Percentiles rank a stretch among this genome's conserved stretches.
These are phyloP conservation scores for Halichoerus grypus DNA, from an alignment of 2,113 vertebrate genomes.

Conservation along the genomic window DNA sequence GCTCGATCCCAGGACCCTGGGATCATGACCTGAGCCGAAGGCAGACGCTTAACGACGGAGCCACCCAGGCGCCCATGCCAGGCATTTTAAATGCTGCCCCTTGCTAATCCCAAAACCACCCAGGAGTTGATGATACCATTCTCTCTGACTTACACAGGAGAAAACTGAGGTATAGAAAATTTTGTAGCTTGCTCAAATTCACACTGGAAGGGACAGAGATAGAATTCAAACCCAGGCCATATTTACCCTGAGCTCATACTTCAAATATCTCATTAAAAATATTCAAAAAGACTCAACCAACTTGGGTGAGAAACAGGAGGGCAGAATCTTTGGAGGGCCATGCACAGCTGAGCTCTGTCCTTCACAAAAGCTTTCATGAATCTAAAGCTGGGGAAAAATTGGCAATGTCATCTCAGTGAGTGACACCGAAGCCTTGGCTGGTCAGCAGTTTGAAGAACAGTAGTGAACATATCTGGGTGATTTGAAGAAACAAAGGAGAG, in stretches of 20 bases:
- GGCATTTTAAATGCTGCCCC: background rate
- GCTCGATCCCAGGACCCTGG: no score
- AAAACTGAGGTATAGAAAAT: background rate
- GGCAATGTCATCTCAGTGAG: background rate
- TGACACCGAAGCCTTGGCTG: background rate
- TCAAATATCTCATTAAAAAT: background rate
- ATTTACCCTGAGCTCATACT: background rate
- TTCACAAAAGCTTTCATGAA: background rate
- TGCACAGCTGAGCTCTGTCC: no score
- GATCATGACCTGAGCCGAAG: no score
- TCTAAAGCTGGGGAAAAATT: no score
- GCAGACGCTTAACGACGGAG: no score
- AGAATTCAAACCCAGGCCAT: background rate
- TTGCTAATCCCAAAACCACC: background rate
- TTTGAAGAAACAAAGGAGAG: background rate
- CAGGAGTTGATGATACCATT: background rate
- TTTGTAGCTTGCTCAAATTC: background rate
- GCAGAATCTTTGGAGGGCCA: no score
- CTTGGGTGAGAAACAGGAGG: background rate
- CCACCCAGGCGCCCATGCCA: no score
- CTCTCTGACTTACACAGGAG: background rate
- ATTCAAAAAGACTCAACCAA: background rate
- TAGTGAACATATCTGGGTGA: background rate
- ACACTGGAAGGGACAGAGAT: background rate
- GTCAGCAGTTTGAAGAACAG: background rate